phyloP scores from a whole-genome alignment of 2,888 invertebrate species.

The Tetranychus piercei region DNA sequence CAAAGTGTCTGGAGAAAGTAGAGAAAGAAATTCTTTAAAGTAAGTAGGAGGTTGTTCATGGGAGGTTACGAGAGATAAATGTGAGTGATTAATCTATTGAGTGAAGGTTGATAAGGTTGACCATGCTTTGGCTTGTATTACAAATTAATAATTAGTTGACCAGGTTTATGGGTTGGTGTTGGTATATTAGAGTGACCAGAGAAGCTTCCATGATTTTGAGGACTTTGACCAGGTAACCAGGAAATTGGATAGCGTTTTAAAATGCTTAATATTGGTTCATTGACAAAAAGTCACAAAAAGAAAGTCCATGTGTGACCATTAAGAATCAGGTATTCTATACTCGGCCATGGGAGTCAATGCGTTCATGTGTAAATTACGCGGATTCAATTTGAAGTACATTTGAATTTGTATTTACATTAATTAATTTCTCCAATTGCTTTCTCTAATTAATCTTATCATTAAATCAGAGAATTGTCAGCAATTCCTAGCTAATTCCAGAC shows the following conservation, averaged over 20 bases:
- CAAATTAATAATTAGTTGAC: background rate
- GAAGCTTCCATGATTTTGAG: background rate
- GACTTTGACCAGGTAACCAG: background rate
- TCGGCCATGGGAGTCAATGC: background rate
- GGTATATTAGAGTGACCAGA: too few species aligned
- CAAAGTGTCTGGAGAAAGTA: background rate
- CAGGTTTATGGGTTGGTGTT: too few species aligned
- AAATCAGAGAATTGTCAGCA: too few species aligned
- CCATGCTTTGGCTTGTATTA: background rate
- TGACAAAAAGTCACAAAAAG: background rate
- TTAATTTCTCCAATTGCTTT: too few species aligned
- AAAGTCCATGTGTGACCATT: conserved; percentile 17
- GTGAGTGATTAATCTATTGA: background rate
- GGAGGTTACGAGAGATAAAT: background rate
- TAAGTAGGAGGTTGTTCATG: background rate
- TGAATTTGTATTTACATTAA: too few species aligned
- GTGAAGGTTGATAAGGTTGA: background rate
- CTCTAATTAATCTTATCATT: too few species aligned
- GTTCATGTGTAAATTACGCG: too few species aligned
- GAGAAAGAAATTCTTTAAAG: background rate
- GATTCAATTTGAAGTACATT: too few species aligned
- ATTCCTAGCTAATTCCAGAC: too few species aligned
- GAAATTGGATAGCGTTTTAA: background rate
- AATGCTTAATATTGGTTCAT: background rate
- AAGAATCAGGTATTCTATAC: background rate